phyloP scores from a whole-genome alignment of 2,113 vertebrate genomes.

The Nerophis lumbriciformis region DNA sequence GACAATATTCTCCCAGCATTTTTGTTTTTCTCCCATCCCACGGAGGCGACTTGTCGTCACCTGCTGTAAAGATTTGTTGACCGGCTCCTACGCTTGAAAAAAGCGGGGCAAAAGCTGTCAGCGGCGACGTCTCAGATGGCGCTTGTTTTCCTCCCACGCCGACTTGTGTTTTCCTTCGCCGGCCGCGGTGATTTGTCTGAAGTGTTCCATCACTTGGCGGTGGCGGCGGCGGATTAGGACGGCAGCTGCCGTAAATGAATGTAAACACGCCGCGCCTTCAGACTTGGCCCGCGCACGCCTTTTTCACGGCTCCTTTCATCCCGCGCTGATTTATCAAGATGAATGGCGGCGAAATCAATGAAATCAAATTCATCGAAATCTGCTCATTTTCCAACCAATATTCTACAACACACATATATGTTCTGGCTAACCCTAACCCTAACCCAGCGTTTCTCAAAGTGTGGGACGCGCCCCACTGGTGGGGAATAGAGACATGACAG shows the following conservation, averaged over 20 bases:
- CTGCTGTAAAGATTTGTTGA: slow-evolving; percentile 69
- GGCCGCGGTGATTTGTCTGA: slow-evolving; percentile 68
- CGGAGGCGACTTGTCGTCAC: slow-evolving; percentile 70
- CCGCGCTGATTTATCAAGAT: slow-evolving; percentile 94
- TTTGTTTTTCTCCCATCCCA: slow-evolving; percentile 49
- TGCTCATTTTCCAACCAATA: too few species aligned
- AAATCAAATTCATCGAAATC: too few species aligned
- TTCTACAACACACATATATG: too few species aligned
- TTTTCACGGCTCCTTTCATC: slow-evolving; percentile 77
- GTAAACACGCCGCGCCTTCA: slow-evolving; percentile 72
- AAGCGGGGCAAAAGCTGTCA: slow-evolving; percentile 71
- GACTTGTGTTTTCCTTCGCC: slow-evolving; percentile 64
- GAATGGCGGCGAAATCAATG: slow-evolving; percentile 77
- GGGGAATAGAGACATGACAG: too few species aligned
- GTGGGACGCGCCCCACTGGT: too few species aligned
- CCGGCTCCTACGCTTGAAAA: slow-evolving; percentile 67
- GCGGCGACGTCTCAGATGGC: slow-evolving; percentile 71
- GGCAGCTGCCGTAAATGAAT: slow-evolving; percentile 75
- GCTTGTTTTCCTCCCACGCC: slow-evolving; percentile 71
- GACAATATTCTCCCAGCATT: slow-evolving; percentile 60
- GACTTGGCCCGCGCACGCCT: slow-evolving; percentile 74
- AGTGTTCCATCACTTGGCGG: slow-evolving; percentile 74
- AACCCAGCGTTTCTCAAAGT: too few species aligned
- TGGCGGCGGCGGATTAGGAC: slow-evolving; percentile 69
- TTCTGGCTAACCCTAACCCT: too few species aligned